A percentile compares a stretch with the other conserved stretches of the same genome.
These are phyloP conservation scores for Onychostruthus taczanowskii DNA, from an alignment of 2,113 vertebrate species.

Conservation along the genomic window DNA sequence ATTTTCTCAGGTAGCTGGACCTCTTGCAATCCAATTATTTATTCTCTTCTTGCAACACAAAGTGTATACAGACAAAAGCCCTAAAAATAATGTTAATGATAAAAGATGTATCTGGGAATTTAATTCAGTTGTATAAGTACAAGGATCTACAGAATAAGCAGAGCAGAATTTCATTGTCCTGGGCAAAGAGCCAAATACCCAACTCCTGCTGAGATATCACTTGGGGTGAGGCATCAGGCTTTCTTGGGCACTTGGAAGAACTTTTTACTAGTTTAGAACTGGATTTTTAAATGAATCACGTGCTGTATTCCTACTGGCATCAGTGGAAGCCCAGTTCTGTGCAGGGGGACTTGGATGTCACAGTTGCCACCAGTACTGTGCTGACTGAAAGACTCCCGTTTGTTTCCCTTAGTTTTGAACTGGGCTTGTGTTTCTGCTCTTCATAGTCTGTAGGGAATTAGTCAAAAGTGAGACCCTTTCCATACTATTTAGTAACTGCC, in stretches of 20 bases:
- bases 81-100: not conserved
- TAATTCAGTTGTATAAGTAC: not conserved
- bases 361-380: not conserved
- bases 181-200: not conserved
- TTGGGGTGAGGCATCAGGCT: not conserved
- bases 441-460: not conserved
- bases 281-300: accelerated
- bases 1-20: not conserved
- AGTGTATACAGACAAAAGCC: not conserved
- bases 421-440: not conserved
- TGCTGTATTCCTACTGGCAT: not conserved
- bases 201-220: not conserved
- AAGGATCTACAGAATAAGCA: not conserved
- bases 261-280: not conserved
- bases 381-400: not conserved
- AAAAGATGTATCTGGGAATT: not conserved
- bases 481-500: not conserved
- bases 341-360: not conserved
- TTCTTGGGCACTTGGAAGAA: not conserved
- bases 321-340: not conserved
- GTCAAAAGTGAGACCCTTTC: not conserved
- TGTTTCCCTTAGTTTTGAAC: not conserved
- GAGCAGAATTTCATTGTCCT: not conserved
- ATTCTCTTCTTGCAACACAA: not conserved
- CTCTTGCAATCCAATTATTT: not conserved